Evolutionary conservation across 2,113 vertebrate species (phyloP).

Genomic region (Ophthalmolycus amberensis): DNA sequence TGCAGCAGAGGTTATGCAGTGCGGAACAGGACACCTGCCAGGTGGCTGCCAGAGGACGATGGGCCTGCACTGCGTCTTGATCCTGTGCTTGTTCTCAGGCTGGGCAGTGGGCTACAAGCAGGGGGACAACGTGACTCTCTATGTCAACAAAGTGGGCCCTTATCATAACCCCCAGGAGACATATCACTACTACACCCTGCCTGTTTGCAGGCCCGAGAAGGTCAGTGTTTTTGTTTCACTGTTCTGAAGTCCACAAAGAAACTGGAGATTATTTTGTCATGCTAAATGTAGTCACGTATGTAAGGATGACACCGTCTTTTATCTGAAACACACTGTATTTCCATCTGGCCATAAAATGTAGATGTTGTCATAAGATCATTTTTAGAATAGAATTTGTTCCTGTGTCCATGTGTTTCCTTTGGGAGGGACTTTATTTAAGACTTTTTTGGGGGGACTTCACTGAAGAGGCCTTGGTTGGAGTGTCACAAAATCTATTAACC

Average conservation of each 20-base stretch:
- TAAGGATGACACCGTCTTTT: neutral
- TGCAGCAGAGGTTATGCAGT: conserved; percentile 59
- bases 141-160: conserved; percentile 95
- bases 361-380: too few species aligned
- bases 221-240: conserved; percentile 72
- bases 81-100: conserved; percentile 78
- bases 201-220: conserved; percentile 91
- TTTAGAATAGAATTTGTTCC: too few species aligned
- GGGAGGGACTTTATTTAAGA: neutral
- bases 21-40: conserved; percentile 56
- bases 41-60: conserved; percentile 56
- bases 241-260: conserved; percentile 5
- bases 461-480: neutral
- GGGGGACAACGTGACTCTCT: conserved; percentile 88
- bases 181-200: conserved; percentile 93
- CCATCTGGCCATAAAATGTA: neutral
- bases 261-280: neutral
- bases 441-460: neutral
- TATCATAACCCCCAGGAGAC: conserved; percentile 96
- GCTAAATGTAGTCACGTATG: neutral
- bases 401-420: neutral
- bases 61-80: conserved; percentile 70
- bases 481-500: neutral
- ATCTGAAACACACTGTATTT: neutral
- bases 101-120: conserved; percentile 83